Base-by-base conservation (phyloP, 2,888 invertebrate species). In the Conomelus anceps region DNA sequence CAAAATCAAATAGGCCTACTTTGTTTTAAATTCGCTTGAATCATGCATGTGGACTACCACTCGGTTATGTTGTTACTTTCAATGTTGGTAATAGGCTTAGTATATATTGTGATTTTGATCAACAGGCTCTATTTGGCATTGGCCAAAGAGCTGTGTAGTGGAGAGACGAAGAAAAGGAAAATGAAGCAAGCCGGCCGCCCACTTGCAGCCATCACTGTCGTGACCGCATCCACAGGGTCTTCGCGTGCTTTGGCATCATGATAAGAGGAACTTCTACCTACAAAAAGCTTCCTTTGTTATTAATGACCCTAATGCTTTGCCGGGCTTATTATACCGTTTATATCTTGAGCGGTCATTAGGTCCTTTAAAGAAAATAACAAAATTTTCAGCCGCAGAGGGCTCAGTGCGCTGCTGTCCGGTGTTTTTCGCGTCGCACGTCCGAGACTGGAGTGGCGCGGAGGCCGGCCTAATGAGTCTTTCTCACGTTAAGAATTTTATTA, bases 241-340 rank as follows among this genome's bases (percentile, higher is more conserved):
- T 86, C 86, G 86, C 86, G 86, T 86, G 86, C 29, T 86, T 24
- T 29, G 24, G 86, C 23, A 86, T 86, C 86, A 23, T 86, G 86
- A 86, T 86, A 86, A 86, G 63, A 24, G 86, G 26, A 24, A 86
- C 86, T 86, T 86, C 86, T 86, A 86, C 86, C 86, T 86, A 86
- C 86, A 86, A 86, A 86, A 86, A 86, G 86, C 86, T 86, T 86
- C 86, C 86, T 86, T 86, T 86, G 86, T 86, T 86, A 86, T 86
- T 86, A 86, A 86, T 86, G 86, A 86, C 86, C 86, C 29, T 86
- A 86, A 86, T 86, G 86, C 86, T 86, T 86, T 29, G 29, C 23
- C 29, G 26, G 24, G 86, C 86, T 86, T 86, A 86, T 86, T 86
- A 86, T 86, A 86, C 86, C 86, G 86, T 86, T 86, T 86, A 86